Base-by-base conservation (phyloP, 2,113 vertebrate species). In the Ammodramus savannarum region DNA sequence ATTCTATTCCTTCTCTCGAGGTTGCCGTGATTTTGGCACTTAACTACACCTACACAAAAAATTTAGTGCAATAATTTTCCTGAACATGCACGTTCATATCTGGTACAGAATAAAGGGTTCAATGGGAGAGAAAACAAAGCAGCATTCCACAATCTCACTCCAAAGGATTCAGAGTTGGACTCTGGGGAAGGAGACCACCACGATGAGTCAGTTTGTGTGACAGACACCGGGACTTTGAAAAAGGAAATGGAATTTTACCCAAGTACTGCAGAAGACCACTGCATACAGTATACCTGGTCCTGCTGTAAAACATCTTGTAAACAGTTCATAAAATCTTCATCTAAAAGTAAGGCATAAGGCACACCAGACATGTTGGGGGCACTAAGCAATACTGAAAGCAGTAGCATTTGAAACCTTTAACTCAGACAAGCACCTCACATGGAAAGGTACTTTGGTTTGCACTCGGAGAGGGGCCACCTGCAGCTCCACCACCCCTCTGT, bases 261-360 rank as follows among this genome's bases (percentile, higher is more conserved):
- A 94, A 97, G 96, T 97, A 97, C 97, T 97, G 93, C 90, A 96
- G 96, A 97, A 98, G 97, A 97, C 97, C 97, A 96, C 94, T 93
- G 93, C 84, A 90, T 91, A 95, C 76, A 96, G 96, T 94, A 87
- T 82, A 96, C 91, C 96, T 97, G 97, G 97, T 97, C 97, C 97
- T 98, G 97, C 96, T 97, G 95, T 97, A 97, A 96, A 97, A 97
- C 97, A 93, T 96, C 97, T 96, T 98, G 98, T 98, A 98, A 98
- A 98, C 98, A 98, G 97, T 97, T 97, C 96, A 97, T 84, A 97
- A 97, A 97, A 96, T 97, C 95, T 97, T 97, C 97, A 96, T 96
- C 97, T 97, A 97, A 97, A 98, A 97, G 94, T 98, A 98, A 98
- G 97, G 97, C 97, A 98, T 98, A 98, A 98, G 98, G 98, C 98